phyloP scores from a whole-genome alignment of 2,888 invertebrate species.

The Penaeus monodon region DNA sequence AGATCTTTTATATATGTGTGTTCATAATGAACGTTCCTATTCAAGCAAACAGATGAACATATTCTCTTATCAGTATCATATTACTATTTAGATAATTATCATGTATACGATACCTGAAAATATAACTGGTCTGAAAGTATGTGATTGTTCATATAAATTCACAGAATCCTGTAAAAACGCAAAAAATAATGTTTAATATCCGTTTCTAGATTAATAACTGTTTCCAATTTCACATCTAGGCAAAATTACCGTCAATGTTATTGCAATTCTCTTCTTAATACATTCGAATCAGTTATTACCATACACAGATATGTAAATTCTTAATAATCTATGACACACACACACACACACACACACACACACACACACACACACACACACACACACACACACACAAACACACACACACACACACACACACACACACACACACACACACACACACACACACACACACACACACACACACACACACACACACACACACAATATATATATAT shows the following conservation, averaged over 20 bases:
- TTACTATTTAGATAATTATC: too few species aligned
- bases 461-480: too few species aligned
- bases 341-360: neutral
- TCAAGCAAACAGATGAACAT: too few species aligned
- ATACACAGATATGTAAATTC: neutral
- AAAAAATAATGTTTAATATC: too few species aligned
- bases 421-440: neutral
- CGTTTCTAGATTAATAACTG: too few species aligned
- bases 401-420: neutral
- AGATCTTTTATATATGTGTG: too few species aligned
- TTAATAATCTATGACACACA: neutral
- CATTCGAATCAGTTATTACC: neutral
- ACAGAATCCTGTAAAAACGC: neutral
- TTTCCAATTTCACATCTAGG: too few species aligned
- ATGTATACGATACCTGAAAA: too few species aligned
- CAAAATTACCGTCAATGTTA: neutral
- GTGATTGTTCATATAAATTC: neutral
- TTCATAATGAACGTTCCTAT: too few species aligned
- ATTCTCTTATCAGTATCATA: too few species aligned
- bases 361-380: neutral
- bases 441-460: neutral
- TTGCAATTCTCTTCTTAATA: neutral
- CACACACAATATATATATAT: too few species aligned
- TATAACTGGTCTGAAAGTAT: too few species aligned
- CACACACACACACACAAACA: neutral